Base-by-base conservation (phyloP, 2,888 invertebrate genomes). In the Cantharis flavilabris region DNA sequence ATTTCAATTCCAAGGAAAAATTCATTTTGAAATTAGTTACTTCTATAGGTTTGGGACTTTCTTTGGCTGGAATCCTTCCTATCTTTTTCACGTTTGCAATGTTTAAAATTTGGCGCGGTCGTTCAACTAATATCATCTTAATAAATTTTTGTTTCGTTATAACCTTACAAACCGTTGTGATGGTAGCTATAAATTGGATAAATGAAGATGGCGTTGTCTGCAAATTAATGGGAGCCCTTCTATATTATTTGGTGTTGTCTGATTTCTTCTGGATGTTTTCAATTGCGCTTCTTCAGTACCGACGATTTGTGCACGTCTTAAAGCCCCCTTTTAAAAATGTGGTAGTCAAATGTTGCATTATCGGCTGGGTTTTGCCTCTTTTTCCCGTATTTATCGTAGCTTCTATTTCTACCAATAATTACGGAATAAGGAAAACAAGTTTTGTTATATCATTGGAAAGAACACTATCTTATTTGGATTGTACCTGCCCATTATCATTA, bases 261-360 rank as follows among this genome's bases (percentile, higher is more conserved):
- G 91, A 92, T 0, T 93, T 93, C 84, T 90, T 91, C 80, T 93
- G 93, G 93, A 93, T 93, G 92, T 84, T 93, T 33, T 91, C 93
- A 13, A 92, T 92, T 69, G 93, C 92, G 3, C 88, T 92, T 0
- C 83, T 93, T 26, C 93, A 93, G 64, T 93, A 93, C 82, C 87
- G 91, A 49, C 88, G 91, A 72, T 89, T 92, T 80, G 93, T 93
- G 20, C 87, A 90, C 80, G 91, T 93, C 5, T 90, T 93, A 76
- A 90, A 90, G 0, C 88, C 90, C 28, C 90, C 90, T 30, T 87
- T 89, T 13, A 89, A 91, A 0, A 89, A 91, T 72, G 91, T 92
- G 83, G 86, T 92, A 70, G 83, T 92, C 72, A 90, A 92, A 81
- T 91, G 92, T 0, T 89, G 90, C 1, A 86, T 91, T 0, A 91